phyloP scores from a whole-genome alignment of 2,888 invertebrate species.

The Ornithoptera priamus region DNA sequence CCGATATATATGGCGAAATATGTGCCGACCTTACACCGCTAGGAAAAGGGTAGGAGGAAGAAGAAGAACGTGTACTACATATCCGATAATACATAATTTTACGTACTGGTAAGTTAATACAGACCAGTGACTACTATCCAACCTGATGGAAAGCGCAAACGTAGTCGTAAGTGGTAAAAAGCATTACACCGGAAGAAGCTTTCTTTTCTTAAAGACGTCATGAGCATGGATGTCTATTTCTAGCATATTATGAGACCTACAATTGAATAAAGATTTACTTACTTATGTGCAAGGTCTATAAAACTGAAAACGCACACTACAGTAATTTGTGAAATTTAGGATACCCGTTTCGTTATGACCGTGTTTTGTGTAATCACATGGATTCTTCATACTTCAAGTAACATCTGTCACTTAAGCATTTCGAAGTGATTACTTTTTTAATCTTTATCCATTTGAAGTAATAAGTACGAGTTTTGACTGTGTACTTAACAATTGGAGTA shows the following conservation, averaged over 20 bases:
- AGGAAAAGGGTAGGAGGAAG: too few relatives aligned
- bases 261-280: not conserved
- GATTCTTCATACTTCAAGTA: not conserved
- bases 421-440: not conserved
- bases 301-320: slow-evolving; percentile 2
- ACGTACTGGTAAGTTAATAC: too few relatives aligned
- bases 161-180: too few relatives aligned
- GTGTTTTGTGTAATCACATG: slow-evolving; percentile 8
- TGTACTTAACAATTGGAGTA: not conserved
- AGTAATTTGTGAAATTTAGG: slow-evolving; percentile 16
- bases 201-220: too few relatives aligned
- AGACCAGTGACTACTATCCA: too few relatives aligned
- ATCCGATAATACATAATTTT: too few relatives aligned
- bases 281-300: slow-evolving; percentile 1
- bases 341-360: slow-evolving; percentile 8
- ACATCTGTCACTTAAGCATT: slow-evolving; percentile 4
- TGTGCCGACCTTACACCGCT: too few relatives aligned
- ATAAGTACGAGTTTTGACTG: not conserved
- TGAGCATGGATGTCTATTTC: too few relatives aligned
- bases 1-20: too few relatives aligned
- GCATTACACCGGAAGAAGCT: too few relatives aligned
- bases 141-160: too few relatives aligned
- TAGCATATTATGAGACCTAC: not conserved
- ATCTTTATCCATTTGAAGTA: not conserved
- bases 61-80: too few relatives aligned